These are phyloP conservation scores for Siderastrea siderea DNA, from an alignment of 92 coral and sea anemone species.

Conservation along the genomic window DNA sequence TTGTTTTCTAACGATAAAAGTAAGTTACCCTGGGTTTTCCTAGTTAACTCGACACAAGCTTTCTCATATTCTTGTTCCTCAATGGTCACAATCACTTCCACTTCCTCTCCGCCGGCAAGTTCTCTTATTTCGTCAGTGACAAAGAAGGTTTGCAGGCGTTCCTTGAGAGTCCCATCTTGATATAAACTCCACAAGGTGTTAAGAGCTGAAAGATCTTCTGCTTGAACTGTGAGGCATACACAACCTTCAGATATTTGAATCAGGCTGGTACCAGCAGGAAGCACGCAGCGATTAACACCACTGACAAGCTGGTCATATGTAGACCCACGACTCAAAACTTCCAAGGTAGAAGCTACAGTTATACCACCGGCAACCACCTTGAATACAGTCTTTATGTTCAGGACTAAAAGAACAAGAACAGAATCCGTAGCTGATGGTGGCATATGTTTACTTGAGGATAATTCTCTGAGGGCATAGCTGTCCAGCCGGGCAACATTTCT, in stretches of 20 bases:
- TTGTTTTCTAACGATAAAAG: not conserved
- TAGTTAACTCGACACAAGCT: conserved; percentile 21
- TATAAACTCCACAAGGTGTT: not conserved
- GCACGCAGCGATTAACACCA: not conserved
- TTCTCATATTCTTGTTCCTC: conserved; percentile 22
- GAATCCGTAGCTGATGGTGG: not conserved
- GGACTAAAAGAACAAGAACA: not conserved
- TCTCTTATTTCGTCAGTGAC: conserved; percentile 4
- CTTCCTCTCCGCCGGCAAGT: conserved; percentile 8
- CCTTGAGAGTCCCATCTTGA: not conserved
- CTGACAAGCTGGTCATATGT: not conserved
- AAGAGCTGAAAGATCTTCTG: not conserved
- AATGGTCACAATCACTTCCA: conserved; percentile 30
- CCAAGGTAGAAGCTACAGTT: too few relatives aligned
- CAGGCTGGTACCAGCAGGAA: too few relatives aligned
- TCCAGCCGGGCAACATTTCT: too few relatives aligned
- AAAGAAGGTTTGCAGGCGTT: not conserved
- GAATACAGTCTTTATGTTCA: not conserved
- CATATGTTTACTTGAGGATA: too few relatives aligned
- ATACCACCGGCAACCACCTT: not conserved
- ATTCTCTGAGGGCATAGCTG: too few relatives aligned
- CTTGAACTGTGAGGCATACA: too few relatives aligned
- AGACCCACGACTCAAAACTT: too few relatives aligned
- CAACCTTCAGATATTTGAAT: too few relatives aligned
- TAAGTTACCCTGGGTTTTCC: not conserved